Percentiles rank a stretch among this genome's conserved stretches.
phyloP scores from a whole-genome alignment of 2,888 invertebrate species.

The Elysia crispata region DNA sequence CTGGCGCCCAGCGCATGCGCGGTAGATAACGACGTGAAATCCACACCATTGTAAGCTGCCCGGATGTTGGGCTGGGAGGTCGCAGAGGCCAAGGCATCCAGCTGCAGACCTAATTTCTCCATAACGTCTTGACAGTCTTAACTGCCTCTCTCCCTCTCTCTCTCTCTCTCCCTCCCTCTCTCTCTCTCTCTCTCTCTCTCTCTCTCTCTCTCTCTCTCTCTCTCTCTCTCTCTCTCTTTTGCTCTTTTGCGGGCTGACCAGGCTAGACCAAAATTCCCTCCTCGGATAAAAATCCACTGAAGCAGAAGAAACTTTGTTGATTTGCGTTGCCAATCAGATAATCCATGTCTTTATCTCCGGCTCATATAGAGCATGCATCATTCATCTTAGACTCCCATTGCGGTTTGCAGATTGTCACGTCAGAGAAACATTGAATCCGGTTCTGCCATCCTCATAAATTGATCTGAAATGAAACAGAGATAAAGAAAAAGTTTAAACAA shows the following conservation, averaged over 20 bases:
- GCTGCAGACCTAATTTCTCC: conserved; percentile 14
- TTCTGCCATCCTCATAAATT: too few relatives aligned
- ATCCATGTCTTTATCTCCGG: not conserved
- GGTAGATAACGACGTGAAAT: not conserved
- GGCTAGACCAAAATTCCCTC: too few relatives aligned
- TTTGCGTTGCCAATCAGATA: not conserved
- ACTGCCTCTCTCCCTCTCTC: conserved; percentile 11
- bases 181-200: conserved; percentile 15
- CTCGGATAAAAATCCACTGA: too few relatives aligned
- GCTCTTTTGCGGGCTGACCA: not conserved
- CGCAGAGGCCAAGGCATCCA: conserved; percentile 24
- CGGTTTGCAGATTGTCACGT: too few relatives aligned
- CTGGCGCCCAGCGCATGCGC: conserved; percentile 14
- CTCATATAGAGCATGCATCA: not conserved
- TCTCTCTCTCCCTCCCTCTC: not conserved
- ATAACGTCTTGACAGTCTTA: not conserved
- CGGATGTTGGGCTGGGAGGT: not conserved
- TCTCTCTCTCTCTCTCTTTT: conserved; percentile 6
- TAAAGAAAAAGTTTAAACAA: too few relatives aligned
- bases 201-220: conserved; percentile 11
- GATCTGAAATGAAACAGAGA: too few relatives aligned
- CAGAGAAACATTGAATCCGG: too few relatives aligned
- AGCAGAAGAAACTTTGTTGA: not conserved
- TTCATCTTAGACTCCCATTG: not conserved
- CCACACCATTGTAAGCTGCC: conserved; percentile 29